Base-by-base conservation (phyloP, 2,797 vertebrate genomes). In the Pygocentrus nattereri region DNA sequence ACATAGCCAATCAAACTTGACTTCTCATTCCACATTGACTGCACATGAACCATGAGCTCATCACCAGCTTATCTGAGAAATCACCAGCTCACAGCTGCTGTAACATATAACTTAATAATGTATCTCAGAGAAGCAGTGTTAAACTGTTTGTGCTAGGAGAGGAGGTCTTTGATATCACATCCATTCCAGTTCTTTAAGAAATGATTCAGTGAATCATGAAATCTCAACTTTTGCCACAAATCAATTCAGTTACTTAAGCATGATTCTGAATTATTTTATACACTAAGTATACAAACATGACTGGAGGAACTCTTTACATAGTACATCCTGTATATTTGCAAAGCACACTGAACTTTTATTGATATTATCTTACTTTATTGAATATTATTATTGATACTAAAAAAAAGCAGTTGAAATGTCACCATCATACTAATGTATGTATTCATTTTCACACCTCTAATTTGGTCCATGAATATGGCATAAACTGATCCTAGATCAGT, bases 1-100 rank as follows among this genome's bases (percentile, higher is more conserved):
- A 27, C 25, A 49, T 25, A 52, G 7, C 47, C 30, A 19, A 21
- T 52, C 47, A 31, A 74, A 47, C 62, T 5, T 11, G 25, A 68
- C 50, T 23, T 52, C 15, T 59, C 62, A 56, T 23, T 10, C 50
- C 50, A 23, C 25, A 23, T 38, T 73, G n/a, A 30, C 71, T 21
- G 8, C 52, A 11, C 50, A 11, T 19, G 19, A 69, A 67, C 67
- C 74, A 76, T 19, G 38, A 27, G 30, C 31, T 71, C 67, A 15
- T 61, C 74, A 61, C 41, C 41, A 44, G 18, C 27, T 49, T 49
- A 31, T 71, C 47, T 3, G 21, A 82, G 65, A 62, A 71, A 71
- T n/a, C 50, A 27, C 12, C n/a, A 13, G 65, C 54, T 74, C 72
- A 34, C 56, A 30, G 13, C 23, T 44, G 15, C 54, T 25, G 30